phyloP scores from a whole-genome alignment of 2,113 vertebrate genomes.

The Urocolius indicus region DNA sequence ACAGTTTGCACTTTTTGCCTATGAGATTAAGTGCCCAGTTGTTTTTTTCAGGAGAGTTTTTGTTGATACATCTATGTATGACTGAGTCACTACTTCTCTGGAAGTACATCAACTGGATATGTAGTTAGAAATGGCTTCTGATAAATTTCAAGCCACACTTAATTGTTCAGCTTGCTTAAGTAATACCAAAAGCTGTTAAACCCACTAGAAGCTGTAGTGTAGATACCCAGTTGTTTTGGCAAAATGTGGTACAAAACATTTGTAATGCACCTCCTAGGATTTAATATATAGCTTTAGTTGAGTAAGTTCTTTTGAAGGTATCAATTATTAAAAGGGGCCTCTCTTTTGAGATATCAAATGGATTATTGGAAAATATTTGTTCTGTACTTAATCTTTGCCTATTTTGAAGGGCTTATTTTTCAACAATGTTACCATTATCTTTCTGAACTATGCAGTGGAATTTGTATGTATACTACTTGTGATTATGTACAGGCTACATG shows the following conservation, averaged over 20 bases:
- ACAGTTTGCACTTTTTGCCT: not conserved
- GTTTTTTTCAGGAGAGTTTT: not conserved
- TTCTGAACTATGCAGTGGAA: not conserved
- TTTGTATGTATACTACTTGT: not conserved
- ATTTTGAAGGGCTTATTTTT: not conserved
- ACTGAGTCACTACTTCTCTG: not conserved
- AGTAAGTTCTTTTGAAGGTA: not conserved
- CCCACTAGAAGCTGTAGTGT: not conserved
- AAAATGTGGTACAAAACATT: not conserved
- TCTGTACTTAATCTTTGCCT: not conserved
- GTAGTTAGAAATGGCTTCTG: not conserved
- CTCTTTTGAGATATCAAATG: not conserved
- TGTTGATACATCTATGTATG: fast-evolving
- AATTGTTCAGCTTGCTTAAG: not conserved
- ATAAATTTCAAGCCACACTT: not conserved
- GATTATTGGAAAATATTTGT: constrained; percentile 11
- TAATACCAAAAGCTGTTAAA: not conserved
- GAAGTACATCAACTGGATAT: fast-evolving
- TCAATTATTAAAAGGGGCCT: not conserved
- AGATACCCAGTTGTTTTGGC: not conserved
- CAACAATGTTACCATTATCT: not conserved
- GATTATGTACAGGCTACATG: not conserved
- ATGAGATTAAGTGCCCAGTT: not conserved
- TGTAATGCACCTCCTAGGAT: not conserved
- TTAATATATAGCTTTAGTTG: not conserved